Conservation (phyloP, 2,797 vertebrate species). For the Lophotriccus pileatus region DNA sequence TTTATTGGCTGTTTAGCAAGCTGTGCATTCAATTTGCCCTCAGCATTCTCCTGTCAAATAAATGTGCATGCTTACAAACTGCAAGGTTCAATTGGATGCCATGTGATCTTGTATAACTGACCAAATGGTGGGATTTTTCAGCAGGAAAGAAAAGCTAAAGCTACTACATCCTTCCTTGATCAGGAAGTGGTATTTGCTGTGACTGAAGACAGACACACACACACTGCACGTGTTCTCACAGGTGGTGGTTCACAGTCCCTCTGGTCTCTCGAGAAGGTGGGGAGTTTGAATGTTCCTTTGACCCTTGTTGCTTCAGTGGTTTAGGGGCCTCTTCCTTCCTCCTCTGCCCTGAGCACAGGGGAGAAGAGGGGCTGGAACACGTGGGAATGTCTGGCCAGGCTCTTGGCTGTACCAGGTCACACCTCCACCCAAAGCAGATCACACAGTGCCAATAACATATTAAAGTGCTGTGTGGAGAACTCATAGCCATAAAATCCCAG, state of each 20-base stretch:
- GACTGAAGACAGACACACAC: not conserved
- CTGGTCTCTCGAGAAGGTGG: not conserved
- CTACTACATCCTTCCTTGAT: not conserved
- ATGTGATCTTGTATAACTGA: not conserved
- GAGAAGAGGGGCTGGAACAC: not conserved
- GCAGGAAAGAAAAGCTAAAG: not conserved
- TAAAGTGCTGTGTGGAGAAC: not conserved
- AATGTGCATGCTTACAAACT: not conserved
- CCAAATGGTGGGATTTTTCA: not conserved
- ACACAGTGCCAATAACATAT: not conserved
- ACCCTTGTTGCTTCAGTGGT: not conserved
- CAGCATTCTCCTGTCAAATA: not conserved
- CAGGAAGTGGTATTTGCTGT: not conserved
- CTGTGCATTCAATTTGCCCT: not conserved
- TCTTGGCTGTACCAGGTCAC: not conserved
- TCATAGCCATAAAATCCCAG: not conserved
- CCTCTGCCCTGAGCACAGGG: not conserved
- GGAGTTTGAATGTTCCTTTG: not conserved
- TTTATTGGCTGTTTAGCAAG: not conserved
- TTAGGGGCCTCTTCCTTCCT: not conserved
- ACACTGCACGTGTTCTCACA: not conserved
- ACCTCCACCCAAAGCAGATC: not conserved
- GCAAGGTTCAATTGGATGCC: not conserved
- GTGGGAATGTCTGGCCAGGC: no score
- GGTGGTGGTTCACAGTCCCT: not conserved